Evolutionary conservation across 2,888 invertebrate genomes (phyloP), one percentile per base, ranked within the genome.

Genomic region (Physocephala rufipes): DNA sequence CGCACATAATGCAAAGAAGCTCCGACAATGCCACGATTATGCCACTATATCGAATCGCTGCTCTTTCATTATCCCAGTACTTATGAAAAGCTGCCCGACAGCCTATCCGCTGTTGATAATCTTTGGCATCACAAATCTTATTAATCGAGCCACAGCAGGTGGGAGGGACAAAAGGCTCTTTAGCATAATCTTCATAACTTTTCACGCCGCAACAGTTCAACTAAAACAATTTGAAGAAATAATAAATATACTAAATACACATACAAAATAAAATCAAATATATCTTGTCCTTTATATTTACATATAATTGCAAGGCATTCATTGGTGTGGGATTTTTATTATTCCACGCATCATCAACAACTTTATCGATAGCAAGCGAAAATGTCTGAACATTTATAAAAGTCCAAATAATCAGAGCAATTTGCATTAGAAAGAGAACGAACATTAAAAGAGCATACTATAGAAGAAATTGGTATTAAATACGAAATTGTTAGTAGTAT

Each of bases 1-100:
- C 92, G 85, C 95, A 93, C 79, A 94, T 87, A 71, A 95, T 92
- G 73, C 92, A 92, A 77, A 91, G 86, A 74, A 93, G 87, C 91
- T 93, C 93, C 78, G 91, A 85, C 74, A 87, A 90, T 59, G 91
- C 92, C 63, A 93, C 88, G 67, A 90, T 91, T 71, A 93, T 87
- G 21, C 91, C 91, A 61, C 91, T 87, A 61, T 89, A 90, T 74
- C 91, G 91, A 61, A 93, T 87, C 43, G 90, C 83, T 19, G 78
- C 77, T 1, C 74, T 80, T 64, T 82, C 82, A 7, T 78, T 74
- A 4, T 72, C 65, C 84, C 84, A 84, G 74, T 82, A 85, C 71
- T 89, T 87, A 74, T 89, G 88, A 71, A 83, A 82, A 53, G 76
- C 67, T 0, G 0, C 0, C 16, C 67, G 74, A 68, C 85, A 85